Evolutionary conservation across 2,797 vertebrate species (phyloP).

Genomic region (Odontamblyopus lacepedii): DNA sequence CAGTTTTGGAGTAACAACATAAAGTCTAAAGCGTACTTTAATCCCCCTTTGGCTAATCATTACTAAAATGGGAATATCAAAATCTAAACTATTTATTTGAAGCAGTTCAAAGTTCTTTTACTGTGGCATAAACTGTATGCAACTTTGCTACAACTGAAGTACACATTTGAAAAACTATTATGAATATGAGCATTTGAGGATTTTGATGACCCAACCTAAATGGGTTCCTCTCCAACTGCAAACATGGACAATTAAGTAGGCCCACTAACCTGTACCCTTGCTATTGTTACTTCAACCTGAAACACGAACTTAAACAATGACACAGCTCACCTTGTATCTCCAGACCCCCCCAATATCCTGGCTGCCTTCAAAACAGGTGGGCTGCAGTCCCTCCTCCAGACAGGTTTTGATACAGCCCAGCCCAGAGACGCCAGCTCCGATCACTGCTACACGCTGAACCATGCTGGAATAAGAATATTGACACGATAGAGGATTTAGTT

Average conservation of each 20-base stretch:
- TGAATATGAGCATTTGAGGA: neutral
- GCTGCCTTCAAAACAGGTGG: slow-evolving; percentile 86
- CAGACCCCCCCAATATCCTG: slow-evolving; percentile 86
- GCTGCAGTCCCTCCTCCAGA: slow-evolving; percentile 84
- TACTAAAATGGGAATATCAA: too few relatives aligned
- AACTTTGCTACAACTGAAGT: neutral
- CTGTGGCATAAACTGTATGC: too few relatives aligned
- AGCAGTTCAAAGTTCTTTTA: too few relatives aligned
- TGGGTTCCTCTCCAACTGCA: neutral
- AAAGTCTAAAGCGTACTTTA: too few relatives aligned
- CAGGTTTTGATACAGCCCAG: slow-evolving; percentile 84
- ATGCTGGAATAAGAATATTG: too few relatives aligned
- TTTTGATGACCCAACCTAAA: too few relatives aligned
- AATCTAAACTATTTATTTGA: too few relatives aligned
- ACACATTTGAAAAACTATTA: neutral
- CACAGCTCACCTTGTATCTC: slow-evolving; percentile 80
- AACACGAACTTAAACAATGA: neutral
- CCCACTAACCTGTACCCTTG: neutral
- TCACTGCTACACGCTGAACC: slow-evolving; percentile 74
- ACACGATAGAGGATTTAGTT: neutral
- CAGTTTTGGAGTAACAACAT: too few relatives aligned
- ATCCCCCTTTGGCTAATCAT: too few relatives aligned
- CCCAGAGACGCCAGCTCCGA: slow-evolving; percentile 82
- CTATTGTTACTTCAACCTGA: neutral
- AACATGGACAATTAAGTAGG: neutral